Percentiles rank a stretch among this genome's conserved stretches.
phyloP scores from a whole-genome alignment of 2,888 invertebrate species.

The Xestoiulus laeticollis region DNA sequence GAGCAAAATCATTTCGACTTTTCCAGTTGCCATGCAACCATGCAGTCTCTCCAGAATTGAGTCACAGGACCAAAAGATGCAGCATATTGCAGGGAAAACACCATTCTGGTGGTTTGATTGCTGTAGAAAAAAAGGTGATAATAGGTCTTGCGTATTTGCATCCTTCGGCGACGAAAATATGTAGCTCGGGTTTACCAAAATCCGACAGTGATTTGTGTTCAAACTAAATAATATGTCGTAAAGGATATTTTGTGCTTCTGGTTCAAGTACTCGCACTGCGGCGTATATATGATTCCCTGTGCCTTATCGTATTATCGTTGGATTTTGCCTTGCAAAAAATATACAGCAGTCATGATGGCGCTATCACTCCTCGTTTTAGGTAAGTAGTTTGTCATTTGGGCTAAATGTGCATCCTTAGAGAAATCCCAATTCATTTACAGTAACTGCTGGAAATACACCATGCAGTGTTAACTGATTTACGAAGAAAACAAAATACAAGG shows the following conservation, averaged over 20 bases:
- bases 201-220: neutral
- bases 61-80: slow-evolving; percentile 7
- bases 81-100: slow-evolving; percentile 5
- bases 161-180: neutral
- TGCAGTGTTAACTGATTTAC: neutral
- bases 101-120: slow-evolving; percentile 9
- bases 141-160: neutral
- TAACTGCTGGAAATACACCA: neutral
- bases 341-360: slow-evolving; percentile 34
- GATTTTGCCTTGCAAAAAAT: slow-evolving; percentile 19
- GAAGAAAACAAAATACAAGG: neutral
- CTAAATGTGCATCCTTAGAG: neutral
- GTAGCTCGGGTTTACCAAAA: neutral
- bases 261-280: neutral
- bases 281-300: neutral
- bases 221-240: neutral
- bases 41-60: slow-evolving; percentile 16
- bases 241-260: neutral
- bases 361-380: neutral
- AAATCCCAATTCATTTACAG: neutral
- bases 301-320: slow-evolving; percentile 23
- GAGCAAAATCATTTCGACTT: slow-evolving; percentile 18
- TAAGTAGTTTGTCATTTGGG: neutral
- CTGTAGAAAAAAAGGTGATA: neutral
- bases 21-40: slow-evolving; percentile 22